Conservation (phyloP, 2,797 vertebrate species). For the Xenops minutus region DNA sequence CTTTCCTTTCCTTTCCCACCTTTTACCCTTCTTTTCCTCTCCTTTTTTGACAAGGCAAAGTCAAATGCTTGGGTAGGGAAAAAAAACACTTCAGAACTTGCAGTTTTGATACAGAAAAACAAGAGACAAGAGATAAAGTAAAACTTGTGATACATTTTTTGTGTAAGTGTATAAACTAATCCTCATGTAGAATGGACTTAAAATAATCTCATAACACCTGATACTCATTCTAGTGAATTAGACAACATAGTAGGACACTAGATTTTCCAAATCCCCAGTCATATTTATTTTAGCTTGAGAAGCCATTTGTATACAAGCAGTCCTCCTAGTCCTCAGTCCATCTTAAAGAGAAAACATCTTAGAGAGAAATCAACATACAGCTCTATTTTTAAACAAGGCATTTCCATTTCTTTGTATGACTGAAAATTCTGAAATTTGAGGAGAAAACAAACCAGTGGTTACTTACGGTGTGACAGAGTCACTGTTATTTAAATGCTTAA, state of each 20-base stretch:
- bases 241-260: not conserved
- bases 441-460: conserved; percentile 31
- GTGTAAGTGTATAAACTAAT: not conserved
- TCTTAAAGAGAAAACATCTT: not conserved
- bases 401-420: not conserved
- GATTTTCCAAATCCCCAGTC: not conserved
- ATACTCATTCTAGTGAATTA: not conserved
- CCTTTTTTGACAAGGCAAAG: not conserved
- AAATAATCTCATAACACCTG: not conserved
- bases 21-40: not conserved
- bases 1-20: not conserved
- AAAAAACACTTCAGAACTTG: not conserved
- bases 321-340: not conserved
- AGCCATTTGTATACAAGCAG: not conserved
- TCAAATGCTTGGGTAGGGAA: not conserved
- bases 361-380: not conserved
- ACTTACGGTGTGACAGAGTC: not conserved
- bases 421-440: conserved; percentile 34
- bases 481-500: conserved; percentile 40
- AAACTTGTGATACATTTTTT: not conserved
- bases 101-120: not conserved
- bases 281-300: not conserved
- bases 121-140: not conserved
- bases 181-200: not conserved
- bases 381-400: not conserved